These are phyloP conservation scores for Ranitomeya variabilis DNA, from an alignment of 2,113 vertebrate species.

Conservation along the genomic window DNA sequence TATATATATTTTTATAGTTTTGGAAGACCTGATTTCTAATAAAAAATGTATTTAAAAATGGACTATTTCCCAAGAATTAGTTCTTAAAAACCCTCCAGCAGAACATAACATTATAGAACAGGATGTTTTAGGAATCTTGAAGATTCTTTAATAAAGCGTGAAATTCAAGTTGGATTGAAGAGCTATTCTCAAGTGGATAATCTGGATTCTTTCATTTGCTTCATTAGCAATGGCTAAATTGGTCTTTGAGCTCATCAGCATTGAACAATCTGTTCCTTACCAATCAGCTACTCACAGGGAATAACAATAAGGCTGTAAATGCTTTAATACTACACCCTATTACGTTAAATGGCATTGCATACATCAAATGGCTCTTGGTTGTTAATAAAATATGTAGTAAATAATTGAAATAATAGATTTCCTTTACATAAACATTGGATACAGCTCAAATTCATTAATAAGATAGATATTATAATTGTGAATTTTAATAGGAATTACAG, in stretches of 20 bases:
- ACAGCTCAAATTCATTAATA: not conserved
- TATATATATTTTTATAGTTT: too few relatives aligned
- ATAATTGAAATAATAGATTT: not conserved
- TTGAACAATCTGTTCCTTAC: conserved; percentile 55
- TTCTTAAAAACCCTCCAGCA: not conserved
- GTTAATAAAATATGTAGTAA: not conserved
- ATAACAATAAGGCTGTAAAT: conserved; percentile 44
- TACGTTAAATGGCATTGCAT: not conserved
- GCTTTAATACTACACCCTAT: conserved; percentile 26
- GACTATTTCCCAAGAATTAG: too few relatives aligned
- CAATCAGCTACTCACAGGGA: conserved; percentile 35
- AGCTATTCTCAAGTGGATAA: conserved; percentile 51
- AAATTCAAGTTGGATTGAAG: conserved; percentile 47
- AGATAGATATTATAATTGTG: not conserved
- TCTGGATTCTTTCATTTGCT: conserved; percentile 55
- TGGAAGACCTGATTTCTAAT: too few relatives aligned
- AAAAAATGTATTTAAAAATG: too few relatives aligned
- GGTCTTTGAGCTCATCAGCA: conserved; percentile 57
- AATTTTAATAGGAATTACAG: not conserved
- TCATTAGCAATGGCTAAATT: conserved; percentile 57
- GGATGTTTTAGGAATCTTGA: not conserved
- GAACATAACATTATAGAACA: not conserved
- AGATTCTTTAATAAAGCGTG: not conserved
- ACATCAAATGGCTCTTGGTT: not conserved
- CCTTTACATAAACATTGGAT: not conserved